Conservation (phyloP, 2,113 vertebrate genomes). For the Hemichromis elongatus region DNA sequence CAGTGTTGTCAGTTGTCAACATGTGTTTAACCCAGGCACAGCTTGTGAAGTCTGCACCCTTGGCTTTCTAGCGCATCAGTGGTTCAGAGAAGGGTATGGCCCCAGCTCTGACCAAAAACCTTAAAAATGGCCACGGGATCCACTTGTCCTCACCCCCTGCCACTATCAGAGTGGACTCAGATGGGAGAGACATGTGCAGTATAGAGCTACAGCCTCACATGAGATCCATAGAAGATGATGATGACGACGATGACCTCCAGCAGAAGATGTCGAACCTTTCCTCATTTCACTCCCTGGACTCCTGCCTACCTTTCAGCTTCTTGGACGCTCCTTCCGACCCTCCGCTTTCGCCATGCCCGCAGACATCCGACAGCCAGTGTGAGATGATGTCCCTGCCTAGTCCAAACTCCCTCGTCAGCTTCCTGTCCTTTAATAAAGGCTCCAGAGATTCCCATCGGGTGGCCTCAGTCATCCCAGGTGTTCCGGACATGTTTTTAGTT, state of each 20-base stretch:
- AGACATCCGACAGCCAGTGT: conserved; percentile 69
- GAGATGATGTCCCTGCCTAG: conserved; percentile 73
- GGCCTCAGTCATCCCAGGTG: conserved; percentile 62
- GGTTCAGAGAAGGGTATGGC: conserved; percentile 70
- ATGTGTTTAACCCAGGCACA: not conserved
- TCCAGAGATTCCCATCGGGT: conserved; percentile 52
- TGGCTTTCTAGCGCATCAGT: not conserved
- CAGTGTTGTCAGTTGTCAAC: not conserved
- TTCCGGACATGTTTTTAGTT: conserved; percentile 57
- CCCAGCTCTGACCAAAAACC: conserved; percentile 83
- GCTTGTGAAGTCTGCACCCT: not conserved
- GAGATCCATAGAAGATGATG: conserved; percentile 70
- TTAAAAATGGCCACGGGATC: conserved; percentile 79
- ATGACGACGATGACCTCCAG: conserved; percentile 73
- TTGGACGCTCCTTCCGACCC: conserved; percentile 63
- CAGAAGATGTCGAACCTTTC: conserved; percentile 78
- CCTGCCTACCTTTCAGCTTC: conserved; percentile 62
- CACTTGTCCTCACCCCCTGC: conserved; percentile 78
- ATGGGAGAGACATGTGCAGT: conserved; percentile 66
- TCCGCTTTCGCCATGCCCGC: conserved; percentile 55
- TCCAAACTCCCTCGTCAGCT: conserved; percentile 68
- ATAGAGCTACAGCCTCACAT: conserved; percentile 73
- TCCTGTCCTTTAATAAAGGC: conserved; percentile 61
- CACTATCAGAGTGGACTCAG: conserved; percentile 75
- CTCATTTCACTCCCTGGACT: conserved; percentile 69